Evolutionary conservation across 1,140 invertebrate genomes (phyloP).

Genomic region (Drosophila nigromelanica): DNA sequence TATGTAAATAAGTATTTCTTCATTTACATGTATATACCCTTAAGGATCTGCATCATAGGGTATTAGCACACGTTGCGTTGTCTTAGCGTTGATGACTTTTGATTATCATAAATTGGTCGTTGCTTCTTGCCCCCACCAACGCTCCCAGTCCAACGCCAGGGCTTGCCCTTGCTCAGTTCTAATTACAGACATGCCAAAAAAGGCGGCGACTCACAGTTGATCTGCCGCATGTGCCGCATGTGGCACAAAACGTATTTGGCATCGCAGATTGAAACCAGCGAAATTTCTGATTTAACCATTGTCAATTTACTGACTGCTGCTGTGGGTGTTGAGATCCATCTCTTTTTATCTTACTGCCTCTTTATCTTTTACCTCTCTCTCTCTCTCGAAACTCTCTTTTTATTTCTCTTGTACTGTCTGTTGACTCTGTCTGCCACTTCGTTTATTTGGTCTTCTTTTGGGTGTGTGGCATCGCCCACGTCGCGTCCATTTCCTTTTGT

Average conservation of each 20-base stretch:
- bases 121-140: conserved; percentile 7
- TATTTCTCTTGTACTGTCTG: conserved; percentile 19
- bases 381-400: not conserved
- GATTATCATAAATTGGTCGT: conserved; percentile 56
- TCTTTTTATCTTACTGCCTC: not conserved
- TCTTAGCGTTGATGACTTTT: conserved; percentile 45
- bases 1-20: too few species aligned
- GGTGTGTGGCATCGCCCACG: conserved; percentile 32
- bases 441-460: conserved; percentile 50
- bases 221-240: conserved; percentile 22
- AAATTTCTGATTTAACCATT: conserved; percentile 33
- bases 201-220: conserved; percentile 24
- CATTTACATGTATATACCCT: not conserved
- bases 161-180: conserved; percentile 31
- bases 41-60: not conserved
- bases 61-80: conserved; percentile 15
- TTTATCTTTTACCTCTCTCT: not conserved
- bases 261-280: conserved; percentile 29
- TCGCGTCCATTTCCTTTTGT: conserved; percentile 61
- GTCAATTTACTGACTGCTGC: conserved; percentile 7
- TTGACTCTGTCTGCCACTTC: conserved; percentile 50
- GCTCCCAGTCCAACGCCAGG: too few species aligned
- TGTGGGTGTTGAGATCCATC: conserved; percentile 53
- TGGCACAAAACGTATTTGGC: conserved; percentile 26
- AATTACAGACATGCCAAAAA: conserved; percentile 58